Evolutionary conservation across 2,888 invertebrate species (phyloP).

Genomic region (Hedychridium roseum): DNA sequence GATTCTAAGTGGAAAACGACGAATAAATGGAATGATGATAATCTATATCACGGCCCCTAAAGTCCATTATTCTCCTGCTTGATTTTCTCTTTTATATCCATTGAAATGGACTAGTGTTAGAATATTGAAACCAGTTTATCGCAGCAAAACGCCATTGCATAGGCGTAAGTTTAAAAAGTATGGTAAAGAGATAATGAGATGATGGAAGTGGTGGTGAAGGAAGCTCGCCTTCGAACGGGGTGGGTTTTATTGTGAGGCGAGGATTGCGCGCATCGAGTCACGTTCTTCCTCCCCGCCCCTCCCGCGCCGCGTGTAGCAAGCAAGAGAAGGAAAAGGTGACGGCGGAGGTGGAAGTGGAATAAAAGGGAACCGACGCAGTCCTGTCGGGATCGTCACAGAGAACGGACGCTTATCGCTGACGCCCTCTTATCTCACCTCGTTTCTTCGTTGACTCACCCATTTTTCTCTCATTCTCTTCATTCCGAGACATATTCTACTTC

Average conservation of each 20-base stretch:
- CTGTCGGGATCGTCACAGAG: slow-evolving; percentile 62
- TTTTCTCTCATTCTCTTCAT: neutral
- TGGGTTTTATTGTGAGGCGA: no score
- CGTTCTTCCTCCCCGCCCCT: neutral
- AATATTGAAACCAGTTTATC: no score
- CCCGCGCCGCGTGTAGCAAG: neutral
- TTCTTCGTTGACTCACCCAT: neutral
- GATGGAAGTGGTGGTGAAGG: no score
- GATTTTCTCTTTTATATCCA: no score
- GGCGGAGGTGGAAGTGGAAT: slow-evolving; percentile 30
- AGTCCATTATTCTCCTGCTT: slow-evolving; percentile 5
- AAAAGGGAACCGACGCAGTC: slow-evolving; percentile 58
- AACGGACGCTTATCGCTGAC: slow-evolving; percentile 57
- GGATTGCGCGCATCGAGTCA: neutral
- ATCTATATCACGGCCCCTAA: neutral
- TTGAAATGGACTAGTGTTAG: no score
- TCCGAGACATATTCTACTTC: neutral
- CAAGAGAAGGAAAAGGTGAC: neutral
- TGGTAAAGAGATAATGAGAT: no score
- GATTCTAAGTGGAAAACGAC: slow-evolving; percentile 2
- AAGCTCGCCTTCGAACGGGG: no score
- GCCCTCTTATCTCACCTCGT: slow-evolving; percentile 26
- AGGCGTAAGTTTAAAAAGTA: no score
- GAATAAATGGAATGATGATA: slow-evolving; percentile 7
- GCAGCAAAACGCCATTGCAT: no score